Percentiles rank a stretch among this genome's conserved stretches.
Conservation (phyloP, 1,140 invertebrate species). For the Saccostrea glomerata region DNA sequence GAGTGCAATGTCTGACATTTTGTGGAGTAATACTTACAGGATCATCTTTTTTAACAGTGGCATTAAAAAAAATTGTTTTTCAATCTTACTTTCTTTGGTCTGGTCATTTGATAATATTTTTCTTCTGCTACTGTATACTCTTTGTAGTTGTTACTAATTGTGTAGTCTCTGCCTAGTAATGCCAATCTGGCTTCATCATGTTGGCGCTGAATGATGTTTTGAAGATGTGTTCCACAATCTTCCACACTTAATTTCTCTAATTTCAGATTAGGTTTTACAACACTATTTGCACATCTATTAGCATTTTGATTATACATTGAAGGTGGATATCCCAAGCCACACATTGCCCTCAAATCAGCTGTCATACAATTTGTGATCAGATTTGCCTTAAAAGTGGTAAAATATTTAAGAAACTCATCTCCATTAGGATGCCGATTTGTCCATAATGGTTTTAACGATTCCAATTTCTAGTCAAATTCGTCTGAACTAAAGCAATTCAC, state of each 20-base stretch:
- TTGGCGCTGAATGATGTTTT: background rate
- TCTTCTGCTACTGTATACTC: background rate
- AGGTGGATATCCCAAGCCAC: background rate
- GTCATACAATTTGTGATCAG: background rate
- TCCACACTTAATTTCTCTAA: background rate
- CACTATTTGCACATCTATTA: constrained; percentile 7
- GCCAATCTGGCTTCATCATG: background rate
- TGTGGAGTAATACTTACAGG: no score
- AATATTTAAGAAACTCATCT: constrained; percentile 6
- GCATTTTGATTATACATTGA: constrained; percentile 33
- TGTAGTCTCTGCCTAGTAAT: background rate
- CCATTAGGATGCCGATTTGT: background rate
- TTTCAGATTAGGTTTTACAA: constrained; percentile 18
- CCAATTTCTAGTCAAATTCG: constrained; percentile 8
- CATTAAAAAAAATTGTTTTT: background rate
- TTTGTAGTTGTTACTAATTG: background rate
- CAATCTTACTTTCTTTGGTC: background rate
- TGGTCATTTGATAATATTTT: constrained; percentile 13
- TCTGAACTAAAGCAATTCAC: background rate
- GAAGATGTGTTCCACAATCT: background rate
- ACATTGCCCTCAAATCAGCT: background rate
- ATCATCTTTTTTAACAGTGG: no score
- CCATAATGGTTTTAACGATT: background rate
- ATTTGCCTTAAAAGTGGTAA: background rate
- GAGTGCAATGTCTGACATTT: no score